Evolutionary conservation across 2,113 vertebrate genomes (phyloP), one percentile per base, ranked within the genome.

Genomic region (Cyphomyrus discorhynchus): DNA sequence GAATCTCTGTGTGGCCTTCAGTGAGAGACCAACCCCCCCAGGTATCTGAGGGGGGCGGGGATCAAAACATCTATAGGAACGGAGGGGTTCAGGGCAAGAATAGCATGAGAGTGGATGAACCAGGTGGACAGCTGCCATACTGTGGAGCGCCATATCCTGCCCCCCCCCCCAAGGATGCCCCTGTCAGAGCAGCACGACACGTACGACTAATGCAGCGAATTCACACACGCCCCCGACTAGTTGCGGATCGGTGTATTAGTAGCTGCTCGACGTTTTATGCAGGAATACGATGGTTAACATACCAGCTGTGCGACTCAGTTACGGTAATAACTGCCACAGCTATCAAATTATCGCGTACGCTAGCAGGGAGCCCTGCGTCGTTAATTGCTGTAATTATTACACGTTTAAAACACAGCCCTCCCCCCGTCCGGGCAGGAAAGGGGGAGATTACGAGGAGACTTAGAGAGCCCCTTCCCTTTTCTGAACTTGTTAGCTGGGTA

Each of bases 371-470:
- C 50, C 56, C 50, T 39, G 50, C 2, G 5, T 35, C 2, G 17
- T 52, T 87, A 87, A 87, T 87, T 56, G 85, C 47, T 87, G 35
- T 87, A 87, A 87, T 87, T 87, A 87, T 53, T 27, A 56, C 2
- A 4, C 13, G 15, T 52, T 87, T 87, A 87, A 87, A 31, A 17
- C 27, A 21, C 15, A 15, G 50, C 85, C 6, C 19, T 13, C 19
- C 24, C 21, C 24, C 42, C 1, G 1, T n/a, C n/a, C 7, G 7
- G 80, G 21, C 80, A 21, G 27, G n/a, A 87, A 86, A 86, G 45
- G 47, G 47, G 85, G 85, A 87, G 50, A 87, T 53, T 53, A 87
- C 17, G n/a, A 56, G n/a, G 50, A 31, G 27, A 56, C 2, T 56
- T 21, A 87, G 6, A 35, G 13, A 8, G 24, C 6, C 7, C 52